A percentile compares a stretch with the other conserved stretches of the same genome.
Conservation (phyloP, 2,888 invertebrate species). For the Endomychus coccineus region DNA sequence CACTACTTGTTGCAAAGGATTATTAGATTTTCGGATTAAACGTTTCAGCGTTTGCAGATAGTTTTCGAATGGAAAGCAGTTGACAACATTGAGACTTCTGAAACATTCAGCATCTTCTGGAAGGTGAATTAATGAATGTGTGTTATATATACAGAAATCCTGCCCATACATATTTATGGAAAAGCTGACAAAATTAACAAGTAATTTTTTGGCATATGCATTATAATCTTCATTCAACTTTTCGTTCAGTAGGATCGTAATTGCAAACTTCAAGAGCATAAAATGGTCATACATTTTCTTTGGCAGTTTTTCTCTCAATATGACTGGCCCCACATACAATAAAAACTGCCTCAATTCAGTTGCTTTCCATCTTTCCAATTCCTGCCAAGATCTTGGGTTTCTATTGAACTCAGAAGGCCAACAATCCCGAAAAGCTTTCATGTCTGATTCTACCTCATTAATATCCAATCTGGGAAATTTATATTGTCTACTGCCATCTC, state of each 20-base stretch:
- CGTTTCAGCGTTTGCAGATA: constrained; percentile 4
- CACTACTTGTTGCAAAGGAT: constrained; percentile 1
- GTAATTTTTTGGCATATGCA: no score
- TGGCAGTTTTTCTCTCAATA: constrained; percentile 1
- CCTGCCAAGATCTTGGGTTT: no score
- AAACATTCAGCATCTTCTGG: constrained; percentile 1
- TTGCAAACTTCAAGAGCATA: neutral
- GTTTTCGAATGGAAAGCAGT: constrained; percentile 2
- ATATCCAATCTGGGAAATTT: no score
- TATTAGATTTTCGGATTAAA: constrained; percentile 1
- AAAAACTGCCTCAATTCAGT: no score
- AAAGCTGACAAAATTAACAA: neutral
- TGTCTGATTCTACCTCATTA: no score
- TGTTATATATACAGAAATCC: constrained; percentile 1
- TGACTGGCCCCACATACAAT: no score
- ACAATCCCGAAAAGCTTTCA: no score
- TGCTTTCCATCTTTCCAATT: no score
- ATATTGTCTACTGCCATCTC: no score
- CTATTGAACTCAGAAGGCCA: no score
- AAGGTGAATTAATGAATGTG: neutral
- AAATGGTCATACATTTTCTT: constrained; percentile 2
- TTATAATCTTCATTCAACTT: neutral
- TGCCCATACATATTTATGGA: neutral
- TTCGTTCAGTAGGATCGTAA: constrained; percentile 2
- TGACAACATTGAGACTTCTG: constrained; percentile 1